Conservation (phyloP, 2,888 invertebrate genomes). For the Camponotus fellah region DNA sequence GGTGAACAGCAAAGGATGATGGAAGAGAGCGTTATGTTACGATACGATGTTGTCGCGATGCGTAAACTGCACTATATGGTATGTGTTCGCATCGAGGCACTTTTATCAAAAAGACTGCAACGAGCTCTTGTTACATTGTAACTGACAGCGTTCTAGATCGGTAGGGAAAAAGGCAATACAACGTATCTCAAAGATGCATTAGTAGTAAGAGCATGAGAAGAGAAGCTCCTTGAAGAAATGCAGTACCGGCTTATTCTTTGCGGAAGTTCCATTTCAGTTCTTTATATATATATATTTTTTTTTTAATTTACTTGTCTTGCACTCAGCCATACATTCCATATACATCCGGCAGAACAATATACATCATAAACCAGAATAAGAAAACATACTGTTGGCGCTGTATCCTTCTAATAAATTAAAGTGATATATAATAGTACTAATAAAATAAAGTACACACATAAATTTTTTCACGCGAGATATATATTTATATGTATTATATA, state of each 20-base stretch:
- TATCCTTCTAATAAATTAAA: neutral
- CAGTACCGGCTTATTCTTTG: constrained; percentile 18
- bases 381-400: neutral
- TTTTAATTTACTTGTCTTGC: constrained; percentile 16
- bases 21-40: constrained; percentile 16
- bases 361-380: neutral
- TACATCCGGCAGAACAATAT: neutral
- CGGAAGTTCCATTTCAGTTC: constrained; percentile 38
- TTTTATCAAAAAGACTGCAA: constrained; percentile 33
- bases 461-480: neutral
- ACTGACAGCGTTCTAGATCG: constrained; percentile 23
- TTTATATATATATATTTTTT: constrained; percentile 17
- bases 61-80: constrained; percentile 23
- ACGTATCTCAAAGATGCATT: constrained; percentile 6
- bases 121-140: constrained; percentile 22
- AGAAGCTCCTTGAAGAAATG: constrained; percentile 44
- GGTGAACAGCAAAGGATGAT: constrained; percentile 40
- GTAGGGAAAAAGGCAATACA: constrained; percentile 25
- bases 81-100: constrained; percentile 1
- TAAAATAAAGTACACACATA: too few species aligned
- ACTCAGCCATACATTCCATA: neutral
- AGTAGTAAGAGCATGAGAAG: constrained; percentile 12
- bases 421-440: too few species aligned
- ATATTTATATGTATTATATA: neutral
- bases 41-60: constrained; percentile 24